Conservation (phyloP, 2,888 invertebrate genomes). For the Drosophila tanythrix region DNA sequence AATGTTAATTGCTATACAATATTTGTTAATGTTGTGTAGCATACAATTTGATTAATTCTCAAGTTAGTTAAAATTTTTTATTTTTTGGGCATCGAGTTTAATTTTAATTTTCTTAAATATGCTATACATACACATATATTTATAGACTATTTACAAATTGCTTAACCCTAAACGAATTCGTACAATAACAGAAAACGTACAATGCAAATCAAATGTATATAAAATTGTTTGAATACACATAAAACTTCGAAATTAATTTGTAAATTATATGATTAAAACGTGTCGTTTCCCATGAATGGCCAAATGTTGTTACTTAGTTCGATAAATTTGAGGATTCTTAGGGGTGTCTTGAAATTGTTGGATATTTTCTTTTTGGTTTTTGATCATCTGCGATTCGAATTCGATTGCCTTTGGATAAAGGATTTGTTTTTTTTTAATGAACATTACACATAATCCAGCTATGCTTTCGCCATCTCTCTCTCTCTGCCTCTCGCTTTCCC, state of each 20-base stretch:
- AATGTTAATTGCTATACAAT: conserved; percentile 78
- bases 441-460: conserved; percentile 71
- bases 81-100: conserved; percentile 48
- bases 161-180: conserved; percentile 72
- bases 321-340: conserved; percentile 76
- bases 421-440: conserved; percentile 55
- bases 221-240: conserved; percentile 14
- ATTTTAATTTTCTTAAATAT: conserved; percentile 46
- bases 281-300: conserved; percentile 69
- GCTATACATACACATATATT: conserved; percentile 49
- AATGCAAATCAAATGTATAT: conserved; percentile 53
- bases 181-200: conserved; percentile 64
- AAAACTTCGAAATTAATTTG: conserved; percentile 35
- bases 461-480: conserved; percentile 15
- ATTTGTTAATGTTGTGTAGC: conserved; percentile 66
- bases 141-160: conserved; percentile 69
- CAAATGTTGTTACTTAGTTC: conserved; percentile 68
- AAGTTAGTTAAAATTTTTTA: conserved; percentile 70
- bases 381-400: conserved; percentile 81
- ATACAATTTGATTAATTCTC: conserved; percentile 80
- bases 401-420: conserved; percentile 73
- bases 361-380: conserved; percentile 71
- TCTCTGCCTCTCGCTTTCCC: not conserved
- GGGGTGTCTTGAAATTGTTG: conserved; percentile 46
- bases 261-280: conserved; percentile 53